These are phyloP conservation scores for Eustalomyia histrio DNA, from an alignment of 2,888 invertebrate species.

Conservation along the genomic window DNA sequence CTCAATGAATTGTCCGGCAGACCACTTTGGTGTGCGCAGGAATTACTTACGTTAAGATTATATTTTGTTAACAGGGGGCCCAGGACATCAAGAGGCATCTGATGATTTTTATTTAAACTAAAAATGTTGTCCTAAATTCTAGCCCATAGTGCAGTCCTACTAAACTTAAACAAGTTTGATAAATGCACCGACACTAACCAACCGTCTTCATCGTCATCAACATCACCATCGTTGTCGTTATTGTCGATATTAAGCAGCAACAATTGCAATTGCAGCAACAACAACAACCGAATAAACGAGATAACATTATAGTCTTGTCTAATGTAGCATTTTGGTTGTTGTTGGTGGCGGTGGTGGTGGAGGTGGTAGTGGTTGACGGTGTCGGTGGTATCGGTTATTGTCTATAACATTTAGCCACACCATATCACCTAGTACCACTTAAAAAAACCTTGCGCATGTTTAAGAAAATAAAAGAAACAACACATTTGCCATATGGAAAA, in stretches of 20 bases:
- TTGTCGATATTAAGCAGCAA: slow-evolving; percentile 47
- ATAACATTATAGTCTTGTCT: slow-evolving; percentile 52
- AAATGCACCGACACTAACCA: slow-evolving; percentile 61
- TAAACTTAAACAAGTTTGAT: slow-evolving; percentile 63
- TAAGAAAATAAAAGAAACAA: slow-evolving; percentile 18
- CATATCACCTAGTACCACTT: slow-evolving; percentile 41
- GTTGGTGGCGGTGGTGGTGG: slow-evolving; percentile 35
- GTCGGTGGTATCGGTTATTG: slow-evolving; percentile 52
- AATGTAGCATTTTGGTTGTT: slow-evolving; percentile 25
- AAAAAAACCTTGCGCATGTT: slow-evolving; percentile 15
- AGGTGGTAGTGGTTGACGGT: slow-evolving; percentile 51
- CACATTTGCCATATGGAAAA: slow-evolving; percentile 23
- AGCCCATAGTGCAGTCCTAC: slow-evolving; percentile 21
- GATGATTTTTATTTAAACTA: no score
- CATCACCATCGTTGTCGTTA: slow-evolving; percentile 29
- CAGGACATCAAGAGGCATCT: no score
- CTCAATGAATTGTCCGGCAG: no score
- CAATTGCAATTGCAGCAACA: slow-evolving; percentile 36
- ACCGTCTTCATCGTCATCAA: slow-evolving; percentile 44
- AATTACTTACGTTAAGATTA: no score
- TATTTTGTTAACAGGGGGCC: no score
- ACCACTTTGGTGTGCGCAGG: no score
- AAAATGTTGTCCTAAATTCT: no score
- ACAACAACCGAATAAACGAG: slow-evolving; percentile 36
- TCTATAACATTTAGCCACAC: slow-evolving; percentile 56